phyloP scores from a whole-genome alignment of 1,140 invertebrate genomes.

The Cardiocondyla obscurior region DNA sequence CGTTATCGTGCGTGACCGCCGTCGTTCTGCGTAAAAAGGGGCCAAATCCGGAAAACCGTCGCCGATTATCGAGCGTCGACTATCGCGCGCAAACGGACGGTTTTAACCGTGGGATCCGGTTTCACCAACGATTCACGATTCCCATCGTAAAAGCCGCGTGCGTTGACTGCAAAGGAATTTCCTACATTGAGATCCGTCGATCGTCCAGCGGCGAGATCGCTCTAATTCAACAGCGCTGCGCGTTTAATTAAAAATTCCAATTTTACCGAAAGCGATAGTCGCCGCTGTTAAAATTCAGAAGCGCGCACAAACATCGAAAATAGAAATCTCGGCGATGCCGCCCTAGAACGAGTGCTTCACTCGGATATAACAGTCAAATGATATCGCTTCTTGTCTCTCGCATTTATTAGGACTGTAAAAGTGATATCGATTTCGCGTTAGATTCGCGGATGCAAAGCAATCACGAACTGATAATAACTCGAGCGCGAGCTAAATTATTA shows the following conservation, averaged over 20 bases:
- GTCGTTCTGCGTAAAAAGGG: conserved; percentile 32
- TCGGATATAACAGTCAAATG: background rate
- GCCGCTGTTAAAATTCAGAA: background rate
- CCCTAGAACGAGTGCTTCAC: background rate
- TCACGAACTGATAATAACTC: background rate
- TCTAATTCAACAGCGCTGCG: background rate
- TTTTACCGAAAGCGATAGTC: background rate
- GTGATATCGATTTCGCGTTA: background rate
- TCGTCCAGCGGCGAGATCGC: background rate
- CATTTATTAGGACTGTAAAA: background rate
- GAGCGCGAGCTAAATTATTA: conserved; percentile 11
- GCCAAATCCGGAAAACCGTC: background rate
- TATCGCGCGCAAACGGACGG: conserved; percentile 4
- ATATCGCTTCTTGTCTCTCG: background rate
- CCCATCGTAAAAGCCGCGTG: conserved; percentile 7
- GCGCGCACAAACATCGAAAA: background rate
- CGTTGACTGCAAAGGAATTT: conserved; percentile 24
- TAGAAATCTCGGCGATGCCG: background rate
- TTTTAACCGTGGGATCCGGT: background rate
- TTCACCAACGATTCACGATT: background rate
- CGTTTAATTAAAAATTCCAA: background rate
- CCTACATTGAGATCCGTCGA: background rate
- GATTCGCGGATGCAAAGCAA: background rate
- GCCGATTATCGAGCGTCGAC: conserved; percentile 49
- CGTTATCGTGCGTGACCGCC: conserved; percentile 22